Evolutionary conservation across 37 sponge, comb jelly and placozoan species (phyloP).

Genomic region (Oopsacas minuta): DNA sequence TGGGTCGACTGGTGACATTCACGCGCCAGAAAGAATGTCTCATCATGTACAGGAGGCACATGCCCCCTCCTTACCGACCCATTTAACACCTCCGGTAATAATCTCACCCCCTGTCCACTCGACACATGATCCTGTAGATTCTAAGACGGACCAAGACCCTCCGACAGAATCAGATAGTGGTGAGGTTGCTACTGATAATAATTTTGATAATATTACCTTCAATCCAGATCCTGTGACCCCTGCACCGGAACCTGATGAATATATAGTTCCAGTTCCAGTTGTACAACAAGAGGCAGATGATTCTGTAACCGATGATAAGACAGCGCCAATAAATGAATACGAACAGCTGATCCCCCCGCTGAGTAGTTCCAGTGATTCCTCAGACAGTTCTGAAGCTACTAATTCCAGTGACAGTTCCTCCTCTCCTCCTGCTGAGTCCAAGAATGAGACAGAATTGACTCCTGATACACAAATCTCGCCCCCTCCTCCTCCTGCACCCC

Average conservation of each 20-base stretch:
- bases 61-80: neutral
- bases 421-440: neutral
- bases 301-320: neutral
- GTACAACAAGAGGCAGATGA: neutral
- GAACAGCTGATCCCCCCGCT: neutral
- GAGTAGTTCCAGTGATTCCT: neutral
- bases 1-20: slow-evolving; percentile 67
- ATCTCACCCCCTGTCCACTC: neutral
- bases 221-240: neutral
- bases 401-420: neutral
- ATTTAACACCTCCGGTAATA: neutral
- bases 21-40: slow-evolving; percentile 38
- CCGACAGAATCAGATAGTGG: neutral
- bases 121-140: neutral
- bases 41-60: neutral
- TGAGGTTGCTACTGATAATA: neutral
- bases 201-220: neutral
- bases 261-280: too few relatives aligned
- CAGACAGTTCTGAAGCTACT: neutral
- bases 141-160: neutral
- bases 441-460: neutral
- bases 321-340: neutral
- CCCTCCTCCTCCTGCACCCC: neutral
- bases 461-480: neutral
- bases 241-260: neutral